Base-by-base conservation (phyloP, 2,797 vertebrate species). In the Sparidentex hasta region DNA sequence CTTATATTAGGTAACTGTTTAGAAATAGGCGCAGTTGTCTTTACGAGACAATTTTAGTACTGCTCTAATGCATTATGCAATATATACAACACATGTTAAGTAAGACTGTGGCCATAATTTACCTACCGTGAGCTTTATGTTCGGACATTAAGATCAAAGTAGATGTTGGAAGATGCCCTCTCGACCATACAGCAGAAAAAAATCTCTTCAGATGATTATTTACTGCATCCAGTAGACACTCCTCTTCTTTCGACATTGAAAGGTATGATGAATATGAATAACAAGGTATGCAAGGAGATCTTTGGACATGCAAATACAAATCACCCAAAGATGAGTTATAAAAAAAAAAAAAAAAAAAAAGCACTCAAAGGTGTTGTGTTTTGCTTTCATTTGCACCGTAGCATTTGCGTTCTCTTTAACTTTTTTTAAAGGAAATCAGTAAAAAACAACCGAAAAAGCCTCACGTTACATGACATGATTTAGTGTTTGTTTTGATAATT, bases 101-200 rank as follows among this genome's bases (percentile, higher is more conserved):
- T 7, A 27, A 47, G 7, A 44, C 3, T 5, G 20, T 59, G 52
- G 5, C 12, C 51, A 47, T 29, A 44, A 50, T 18, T 48, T 6
- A 38, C 21, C 11, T 54, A 21, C 8, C 3, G 23, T 69, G 8
- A 62, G 16, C 50, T 4, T 71, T 44, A 16, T 48, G 57, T 72
- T 69, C 38, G 50, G 62, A 64, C 7, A 2, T 44, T 29, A 6
- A 55, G 50, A n/a, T 81, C 55, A 76, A 54, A 16, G 65, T n/a
- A 41, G 27, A 55, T 20, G 11, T 59, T 20, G 14, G 41, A 55
- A 58, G 41, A 33, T 47, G 56, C 20, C 18, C 33, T 52, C 29
- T 9, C 0, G 11, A 52, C 8, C 14, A 16, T 6, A 3, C 3
- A 14, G 23, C 7, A 0, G 3, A 9, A 17, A n/a, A 52, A 52